These are phyloP conservation scores for Mycetomoellerius zeteki DNA, from an alignment of 1,140 invertebrate species.

Conservation along the genomic window DNA sequence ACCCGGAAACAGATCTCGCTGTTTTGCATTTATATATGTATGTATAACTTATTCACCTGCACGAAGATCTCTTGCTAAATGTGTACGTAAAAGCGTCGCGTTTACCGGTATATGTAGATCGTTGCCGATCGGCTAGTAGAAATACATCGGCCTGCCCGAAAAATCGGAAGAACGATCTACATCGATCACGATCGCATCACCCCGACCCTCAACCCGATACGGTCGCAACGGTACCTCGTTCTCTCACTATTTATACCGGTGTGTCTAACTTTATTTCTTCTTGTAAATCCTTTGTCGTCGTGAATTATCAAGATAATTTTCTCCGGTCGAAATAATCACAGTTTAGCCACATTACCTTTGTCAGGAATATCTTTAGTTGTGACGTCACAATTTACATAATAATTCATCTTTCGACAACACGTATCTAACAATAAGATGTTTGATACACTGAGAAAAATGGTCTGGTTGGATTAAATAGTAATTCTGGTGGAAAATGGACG, in stretches of 20 bases:
- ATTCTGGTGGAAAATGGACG: too few species aligned
- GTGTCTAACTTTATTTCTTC: slow-evolving; percentile 68
- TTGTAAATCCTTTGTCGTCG: slow-evolving; percentile 67
- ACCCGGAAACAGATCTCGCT: slow-evolving; percentile 78
- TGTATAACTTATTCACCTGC: slow-evolving; percentile 48
- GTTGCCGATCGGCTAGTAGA: slow-evolving; percentile 21
- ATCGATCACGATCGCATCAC: slow-evolving; percentile 85
- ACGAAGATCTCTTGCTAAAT: slow-evolving; percentile 21
- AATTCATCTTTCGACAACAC: neutral
- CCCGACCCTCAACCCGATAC: slow-evolving; percentile 67
- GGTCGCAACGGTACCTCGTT: slow-evolving; percentile 77
- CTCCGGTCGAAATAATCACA: slow-evolving; percentile 1
- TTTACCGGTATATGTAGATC: slow-evolving; percentile 64
- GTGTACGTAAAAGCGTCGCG: slow-evolving; percentile 41
- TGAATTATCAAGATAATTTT: slow-evolving; percentile 45
- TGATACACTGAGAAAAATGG: too few species aligned
- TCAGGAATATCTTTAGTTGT: neutral
- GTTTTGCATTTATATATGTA: slow-evolving; percentile 56
- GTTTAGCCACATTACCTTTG: neutral
- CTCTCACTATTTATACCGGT: slow-evolving; percentile 75
- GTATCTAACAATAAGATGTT: neutral
- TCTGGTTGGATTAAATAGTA: too few species aligned
- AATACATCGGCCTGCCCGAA: slow-evolving; percentile 58
- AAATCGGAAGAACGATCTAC: slow-evolving; percentile 82
- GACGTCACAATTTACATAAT: slow-evolving; percentile 5